Evolutionary conservation across 2,113 vertebrate genomes (phyloP).

Genomic region (Fulica atra): DNA sequence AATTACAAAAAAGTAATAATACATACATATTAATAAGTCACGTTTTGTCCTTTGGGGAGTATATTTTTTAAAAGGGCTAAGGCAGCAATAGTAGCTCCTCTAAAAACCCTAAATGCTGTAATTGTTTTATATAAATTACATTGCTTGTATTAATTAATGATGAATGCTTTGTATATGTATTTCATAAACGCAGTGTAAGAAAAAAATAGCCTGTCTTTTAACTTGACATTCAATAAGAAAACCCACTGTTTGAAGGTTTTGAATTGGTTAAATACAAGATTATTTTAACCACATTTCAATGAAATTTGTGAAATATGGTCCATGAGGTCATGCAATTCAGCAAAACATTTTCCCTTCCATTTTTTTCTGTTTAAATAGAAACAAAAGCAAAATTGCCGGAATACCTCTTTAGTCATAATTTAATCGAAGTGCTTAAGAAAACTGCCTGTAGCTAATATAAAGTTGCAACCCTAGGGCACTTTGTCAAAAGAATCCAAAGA

Average conservation of each 20-base stretch:
- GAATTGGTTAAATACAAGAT: constrained; percentile 63
- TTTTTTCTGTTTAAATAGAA: constrained; percentile 43
- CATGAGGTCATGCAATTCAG: constrained; percentile 75
- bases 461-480: background rate
- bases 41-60: constrained; percentile 77
- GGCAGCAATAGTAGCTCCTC: constrained; percentile 74
- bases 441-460: background rate
- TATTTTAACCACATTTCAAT: constrained; percentile 72
- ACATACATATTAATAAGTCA: constrained; percentile 78
- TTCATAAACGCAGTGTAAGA: constrained; percentile 67
- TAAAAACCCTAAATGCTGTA: constrained; percentile 76
- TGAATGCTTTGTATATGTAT: constrained; percentile 66
- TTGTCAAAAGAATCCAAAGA: background rate
- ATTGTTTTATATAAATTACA: constrained; percentile 79
- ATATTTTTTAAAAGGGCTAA: constrained; percentile 79
- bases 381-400: constrained; percentile 38
- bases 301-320: constrained; percentile 65
- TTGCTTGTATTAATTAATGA: constrained; percentile 74
- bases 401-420: constrained; percentile 31
- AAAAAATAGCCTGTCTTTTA: constrained; percentile 47
- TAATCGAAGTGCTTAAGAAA: constrained; percentile 43
- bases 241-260: constrained; percentile 48
- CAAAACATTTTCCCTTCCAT: background rate
- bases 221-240: background rate
- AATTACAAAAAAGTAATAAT: constrained; percentile 77